Evolutionary conservation across 2,797 vertebrate genomes (phyloP).

Genomic region (Cynopterus sphinx): DNA sequence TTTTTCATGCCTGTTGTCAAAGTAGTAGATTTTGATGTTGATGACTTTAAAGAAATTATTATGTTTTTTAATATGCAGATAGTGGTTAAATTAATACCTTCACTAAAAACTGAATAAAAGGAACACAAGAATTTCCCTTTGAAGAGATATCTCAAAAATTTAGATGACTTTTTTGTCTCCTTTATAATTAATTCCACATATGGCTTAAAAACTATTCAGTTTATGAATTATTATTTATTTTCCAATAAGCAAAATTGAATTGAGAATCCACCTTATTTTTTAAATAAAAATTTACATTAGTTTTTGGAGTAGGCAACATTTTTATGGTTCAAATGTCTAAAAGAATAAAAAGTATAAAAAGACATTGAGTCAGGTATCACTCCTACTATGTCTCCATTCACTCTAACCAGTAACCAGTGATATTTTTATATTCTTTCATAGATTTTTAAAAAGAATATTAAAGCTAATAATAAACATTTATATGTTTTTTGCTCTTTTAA

Average conservation of each 20-base stretch:
- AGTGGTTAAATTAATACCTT: not conserved
- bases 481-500: not conserved
- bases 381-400: not conserved
- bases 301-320: not conserved
- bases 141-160: not conserved
- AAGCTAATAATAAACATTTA: not conserved
- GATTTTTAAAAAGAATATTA: not conserved
- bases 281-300: not conserved
- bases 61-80: not conserved
- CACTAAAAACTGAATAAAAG: not conserved
- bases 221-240: constrained; percentile 18
- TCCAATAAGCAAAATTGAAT: not conserved
- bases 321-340: not conserved
- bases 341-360: not conserved
- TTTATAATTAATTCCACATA: not conserved
- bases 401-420: not conserved
- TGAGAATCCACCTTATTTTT: not conserved
- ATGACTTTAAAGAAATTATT: not conserved
- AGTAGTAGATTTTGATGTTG: constrained; percentile 25
- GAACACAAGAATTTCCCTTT: not conserved
- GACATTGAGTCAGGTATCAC: not conserved
- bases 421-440: not conserved
- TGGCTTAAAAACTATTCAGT: not conserved
- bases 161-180: not conserved
- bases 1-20: not conserved